Evolutionary conservation across 2,888 invertebrate species (phyloP).

Genomic region (Agrotis clavis): DNA sequence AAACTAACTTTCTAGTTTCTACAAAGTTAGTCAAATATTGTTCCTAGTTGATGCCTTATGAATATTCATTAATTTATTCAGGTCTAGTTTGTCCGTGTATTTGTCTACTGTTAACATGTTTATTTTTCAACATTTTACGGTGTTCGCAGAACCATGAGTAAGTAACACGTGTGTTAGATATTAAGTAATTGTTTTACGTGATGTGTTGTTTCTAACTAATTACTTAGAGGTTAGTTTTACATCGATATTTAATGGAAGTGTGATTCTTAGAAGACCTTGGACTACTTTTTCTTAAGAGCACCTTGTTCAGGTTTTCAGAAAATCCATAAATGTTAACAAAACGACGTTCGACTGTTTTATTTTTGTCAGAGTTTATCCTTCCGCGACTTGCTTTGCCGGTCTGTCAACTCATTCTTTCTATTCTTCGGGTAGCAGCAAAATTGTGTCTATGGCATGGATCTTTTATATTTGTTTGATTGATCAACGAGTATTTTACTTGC

Average conservation of each 20-base stretch:
- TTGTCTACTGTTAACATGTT: slow-evolving; percentile 53
- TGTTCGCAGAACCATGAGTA: slow-evolving; percentile 44
- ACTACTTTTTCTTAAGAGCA: no score
- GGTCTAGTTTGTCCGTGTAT: slow-evolving; percentile 22
- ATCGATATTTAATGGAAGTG: background rate
- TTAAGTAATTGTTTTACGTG: slow-evolving; percentile 19
- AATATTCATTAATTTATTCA: slow-evolving; percentile 54
- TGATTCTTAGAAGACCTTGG: background rate
- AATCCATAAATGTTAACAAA: background rate
- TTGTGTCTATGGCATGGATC: background rate
- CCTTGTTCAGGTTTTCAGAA: background rate
- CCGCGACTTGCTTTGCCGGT: background rate
- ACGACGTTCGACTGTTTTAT: no score
- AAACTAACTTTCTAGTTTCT: slow-evolving; percentile 48
- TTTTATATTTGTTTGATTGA: no score
- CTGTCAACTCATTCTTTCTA: background rate
- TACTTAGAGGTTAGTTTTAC: background rate
- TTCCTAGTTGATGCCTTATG: slow-evolving; percentile 35
- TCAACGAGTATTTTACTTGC: background rate
- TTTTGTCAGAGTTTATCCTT: no score
- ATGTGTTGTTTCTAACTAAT: slow-evolving; percentile 23
- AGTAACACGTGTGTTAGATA: slow-evolving; percentile 21
- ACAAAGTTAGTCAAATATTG: slow-evolving; percentile 46
- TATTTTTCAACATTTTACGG: slow-evolving; percentile 35
- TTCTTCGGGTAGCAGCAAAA: background rate